Percentiles rank a stretch among this genome's conserved stretches.
Conservation (phyloP, 2,797 vertebrate genomes). For the Spheniscus humboldti region DNA sequence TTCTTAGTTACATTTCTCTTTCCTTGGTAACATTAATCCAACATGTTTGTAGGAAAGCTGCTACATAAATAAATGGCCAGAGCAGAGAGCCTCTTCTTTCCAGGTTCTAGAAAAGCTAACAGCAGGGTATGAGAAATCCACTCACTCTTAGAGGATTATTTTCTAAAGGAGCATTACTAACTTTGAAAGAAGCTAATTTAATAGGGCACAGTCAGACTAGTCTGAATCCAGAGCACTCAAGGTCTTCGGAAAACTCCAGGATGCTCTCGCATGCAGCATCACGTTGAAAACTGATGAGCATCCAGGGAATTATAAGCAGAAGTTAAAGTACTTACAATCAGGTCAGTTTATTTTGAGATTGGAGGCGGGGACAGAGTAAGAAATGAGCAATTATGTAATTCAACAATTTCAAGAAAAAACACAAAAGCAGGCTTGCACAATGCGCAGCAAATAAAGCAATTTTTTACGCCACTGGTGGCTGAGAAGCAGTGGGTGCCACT, state of each 20-base stretch:
- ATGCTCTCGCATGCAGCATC: background rate
- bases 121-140: background rate
- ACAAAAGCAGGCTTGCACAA: background rate
- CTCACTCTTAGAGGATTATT: background rate
- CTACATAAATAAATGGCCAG: background rate
- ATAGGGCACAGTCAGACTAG: background rate
- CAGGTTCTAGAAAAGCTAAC: background rate
- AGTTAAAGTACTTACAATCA: background rate
- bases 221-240: background rate
- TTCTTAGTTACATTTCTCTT: background rate
- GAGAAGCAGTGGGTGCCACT: background rate
- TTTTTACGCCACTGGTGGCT: background rate
- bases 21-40: background rate
- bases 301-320: background rate
- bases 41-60: background rate
- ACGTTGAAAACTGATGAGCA: background rate
- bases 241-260: background rate
- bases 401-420: background rate
- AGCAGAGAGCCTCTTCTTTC: background rate
- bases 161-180: background rate
- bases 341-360: background rate
- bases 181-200: background rate
- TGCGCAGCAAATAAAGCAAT: background rate
- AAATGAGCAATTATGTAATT: background rate
- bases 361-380: background rate